These are phyloP conservation scores for Lanius ludovicianus DNA, from an alignment of 2,113 vertebrate species.

Conservation along the genomic window DNA sequence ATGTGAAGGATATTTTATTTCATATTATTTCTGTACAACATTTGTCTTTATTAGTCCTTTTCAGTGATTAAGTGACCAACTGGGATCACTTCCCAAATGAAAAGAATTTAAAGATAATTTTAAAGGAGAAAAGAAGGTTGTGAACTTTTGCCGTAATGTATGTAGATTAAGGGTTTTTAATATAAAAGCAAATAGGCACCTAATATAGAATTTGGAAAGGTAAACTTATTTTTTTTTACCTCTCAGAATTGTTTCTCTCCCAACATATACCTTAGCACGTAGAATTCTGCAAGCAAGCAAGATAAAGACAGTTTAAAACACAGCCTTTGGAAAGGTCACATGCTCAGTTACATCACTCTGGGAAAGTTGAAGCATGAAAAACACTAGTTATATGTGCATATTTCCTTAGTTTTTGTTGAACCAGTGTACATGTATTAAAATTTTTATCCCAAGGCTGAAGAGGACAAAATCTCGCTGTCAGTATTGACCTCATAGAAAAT, in stretches of 20 bases:
- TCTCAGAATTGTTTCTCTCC: not conserved
- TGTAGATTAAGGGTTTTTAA: not conserved
- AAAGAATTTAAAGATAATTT: not conserved
- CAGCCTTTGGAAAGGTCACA: fast-evolving
- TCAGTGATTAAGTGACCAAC: not conserved
- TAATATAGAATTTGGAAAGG: not conserved
- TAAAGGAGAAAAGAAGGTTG: not conserved
- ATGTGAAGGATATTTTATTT: not conserved
- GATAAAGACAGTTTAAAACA: not conserved
- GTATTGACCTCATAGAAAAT: not conserved
- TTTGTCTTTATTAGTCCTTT: not conserved
- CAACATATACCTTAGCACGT: not conserved
- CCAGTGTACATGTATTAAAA: not conserved
- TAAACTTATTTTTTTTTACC: not conserved
- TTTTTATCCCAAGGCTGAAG: not conserved
- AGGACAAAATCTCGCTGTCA: not conserved
- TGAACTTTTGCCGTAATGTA: not conserved
- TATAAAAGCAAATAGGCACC: not conserved
- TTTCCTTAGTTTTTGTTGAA: not conserved
- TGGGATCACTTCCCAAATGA: not conserved
- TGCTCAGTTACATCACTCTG: not conserved
- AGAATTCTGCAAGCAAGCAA: not conserved
- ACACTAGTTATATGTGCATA: not conserved
- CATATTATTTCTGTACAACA: not conserved
- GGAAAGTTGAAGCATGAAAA: not conserved